phyloP scores from a whole-genome alignment of 2,888 invertebrate genomes.

The Leucophora obtusa region DNA sequence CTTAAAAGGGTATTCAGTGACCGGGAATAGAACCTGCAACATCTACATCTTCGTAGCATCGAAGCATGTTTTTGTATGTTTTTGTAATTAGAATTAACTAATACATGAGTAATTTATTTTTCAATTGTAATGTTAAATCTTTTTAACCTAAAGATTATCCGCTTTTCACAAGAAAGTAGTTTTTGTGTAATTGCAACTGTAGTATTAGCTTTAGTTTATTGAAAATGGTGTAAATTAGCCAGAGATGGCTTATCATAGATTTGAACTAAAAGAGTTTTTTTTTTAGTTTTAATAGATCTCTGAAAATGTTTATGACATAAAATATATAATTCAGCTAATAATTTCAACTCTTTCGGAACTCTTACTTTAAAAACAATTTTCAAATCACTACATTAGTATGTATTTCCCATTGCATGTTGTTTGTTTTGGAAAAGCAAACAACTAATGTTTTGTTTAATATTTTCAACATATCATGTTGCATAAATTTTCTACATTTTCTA shows the following conservation, averaged over 20 bases:
- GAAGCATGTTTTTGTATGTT: no score
- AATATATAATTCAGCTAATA: conserved; percentile 18
- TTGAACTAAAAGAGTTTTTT: background rate
- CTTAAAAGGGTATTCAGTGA: no score
- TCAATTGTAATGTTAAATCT: no score
- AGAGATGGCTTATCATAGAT: background rate
- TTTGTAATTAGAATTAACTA: no score
- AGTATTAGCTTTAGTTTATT: background rate
- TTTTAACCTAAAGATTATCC: no score
- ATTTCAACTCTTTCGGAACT: conserved; percentile 1
- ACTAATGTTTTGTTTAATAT: conserved; percentile 14
- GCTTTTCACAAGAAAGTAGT: no score
- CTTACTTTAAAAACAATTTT: background rate
- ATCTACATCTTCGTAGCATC: no score
- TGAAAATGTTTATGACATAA: conserved; percentile 6
- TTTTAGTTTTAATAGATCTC: background rate
- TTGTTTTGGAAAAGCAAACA: conserved; percentile 7
- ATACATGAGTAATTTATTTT: no score
- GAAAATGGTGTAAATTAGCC: background rate
- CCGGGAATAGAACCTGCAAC: no score
- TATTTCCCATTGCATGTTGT: background rate
- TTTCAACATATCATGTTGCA: conserved; percentile 28
- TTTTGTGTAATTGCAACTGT: no score
- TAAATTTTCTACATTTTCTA: conserved; percentile 14
- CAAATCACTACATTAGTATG: background rate